Conservation (phyloP, 2,888 invertebrate species). For the Atherix ibis region DNA sequence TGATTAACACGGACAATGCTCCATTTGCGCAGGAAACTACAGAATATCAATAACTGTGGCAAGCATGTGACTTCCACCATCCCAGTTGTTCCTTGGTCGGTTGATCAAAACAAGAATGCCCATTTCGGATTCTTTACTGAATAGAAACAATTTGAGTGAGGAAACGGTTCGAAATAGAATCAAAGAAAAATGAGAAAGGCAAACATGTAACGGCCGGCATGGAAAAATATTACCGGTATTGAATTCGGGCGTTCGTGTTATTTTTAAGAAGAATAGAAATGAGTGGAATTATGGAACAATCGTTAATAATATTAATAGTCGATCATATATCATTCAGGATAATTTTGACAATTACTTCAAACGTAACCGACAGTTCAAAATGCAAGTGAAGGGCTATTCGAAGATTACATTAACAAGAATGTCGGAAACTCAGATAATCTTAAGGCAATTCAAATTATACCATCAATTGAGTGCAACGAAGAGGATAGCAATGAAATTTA, state of each 20-base stretch:
- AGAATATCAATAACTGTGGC: slow-evolving; percentile 10
- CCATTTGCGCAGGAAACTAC: slow-evolving; percentile 7
- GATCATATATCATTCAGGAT: slow-evolving; percentile 10
- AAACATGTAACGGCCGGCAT: slow-evolving; percentile 11
- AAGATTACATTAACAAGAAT: neutral
- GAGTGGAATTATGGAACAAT: slow-evolving; percentile 5
- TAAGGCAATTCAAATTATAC: neutral
- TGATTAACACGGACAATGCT: slow-evolving; percentile 12
- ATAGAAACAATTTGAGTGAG: slow-evolving; percentile 8
- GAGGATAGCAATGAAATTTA: neutral
- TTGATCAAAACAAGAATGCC: slow-evolving; percentile 12
- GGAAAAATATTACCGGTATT: slow-evolving; percentile 9
- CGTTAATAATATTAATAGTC: slow-evolving; percentile 8
- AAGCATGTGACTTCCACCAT: slow-evolving; percentile 9
- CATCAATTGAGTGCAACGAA: neutral
- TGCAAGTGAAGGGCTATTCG: neutral
- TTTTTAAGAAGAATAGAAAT: neutral
- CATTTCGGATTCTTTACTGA: slow-evolving; percentile 7
- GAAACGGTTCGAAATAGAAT: slow-evolving; percentile 7
- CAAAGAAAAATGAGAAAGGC: slow-evolving; percentile 9
- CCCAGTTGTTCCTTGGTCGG: slow-evolving; percentile 11
- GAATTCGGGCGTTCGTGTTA: neutral
- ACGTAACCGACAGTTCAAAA: slow-evolving; percentile 7
- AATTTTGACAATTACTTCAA: slow-evolving; percentile 6
- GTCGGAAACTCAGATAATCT: neutral